Evolutionary conservation across 35 echinoderm and acorn worm genomes (phyloP).

Genomic region (Amphiura filiformis): DNA sequence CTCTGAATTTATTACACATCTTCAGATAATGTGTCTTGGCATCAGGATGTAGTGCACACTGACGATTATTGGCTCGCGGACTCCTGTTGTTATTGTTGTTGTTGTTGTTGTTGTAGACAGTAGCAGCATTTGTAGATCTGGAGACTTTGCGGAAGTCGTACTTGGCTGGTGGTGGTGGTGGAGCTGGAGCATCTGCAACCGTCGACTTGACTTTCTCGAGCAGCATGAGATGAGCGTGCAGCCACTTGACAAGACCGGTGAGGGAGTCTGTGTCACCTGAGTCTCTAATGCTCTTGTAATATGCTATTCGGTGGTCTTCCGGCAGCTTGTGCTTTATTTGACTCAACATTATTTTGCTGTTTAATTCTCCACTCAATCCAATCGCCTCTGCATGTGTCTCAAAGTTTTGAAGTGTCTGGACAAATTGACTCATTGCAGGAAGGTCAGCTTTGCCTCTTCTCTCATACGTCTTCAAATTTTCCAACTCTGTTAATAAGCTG

Average conservation of each 20-base stretch:
- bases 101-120: not conserved
- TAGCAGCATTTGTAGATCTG: not conserved
- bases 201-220: not conserved
- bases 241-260: constrained; percentile 44
- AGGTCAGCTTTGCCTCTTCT: constrained; percentile 36
- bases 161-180: not conserved
- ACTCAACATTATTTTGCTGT: constrained; percentile 50
- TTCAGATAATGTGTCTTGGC: constrained; percentile 49
- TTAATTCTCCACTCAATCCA: constrained; percentile 42
- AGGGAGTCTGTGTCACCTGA: not conserved
- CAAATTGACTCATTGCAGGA: constrained; percentile 28
- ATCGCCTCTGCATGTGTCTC: constrained; percentile 41
- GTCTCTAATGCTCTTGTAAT: constrained; percentile 46
- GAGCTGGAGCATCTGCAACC: not conserved
- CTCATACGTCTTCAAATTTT: constrained; percentile 60
- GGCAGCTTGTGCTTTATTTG: constrained; percentile 48
- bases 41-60: not conserved
- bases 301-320: constrained; percentile 53
- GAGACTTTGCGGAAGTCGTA: not conserved
- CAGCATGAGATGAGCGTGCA: constrained; percentile 34
- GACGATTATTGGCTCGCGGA: not conserved
- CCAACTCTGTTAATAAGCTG: constrained; percentile 52
- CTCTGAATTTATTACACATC: constrained; percentile 64
- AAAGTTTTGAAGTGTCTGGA: constrained; percentile 47
- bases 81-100: not conserved